Evolutionary conservation across 2,888 invertebrate species (phyloP), one percentile per base, ranked within the genome.

Genomic region (Seladonia tumulorum): DNA sequence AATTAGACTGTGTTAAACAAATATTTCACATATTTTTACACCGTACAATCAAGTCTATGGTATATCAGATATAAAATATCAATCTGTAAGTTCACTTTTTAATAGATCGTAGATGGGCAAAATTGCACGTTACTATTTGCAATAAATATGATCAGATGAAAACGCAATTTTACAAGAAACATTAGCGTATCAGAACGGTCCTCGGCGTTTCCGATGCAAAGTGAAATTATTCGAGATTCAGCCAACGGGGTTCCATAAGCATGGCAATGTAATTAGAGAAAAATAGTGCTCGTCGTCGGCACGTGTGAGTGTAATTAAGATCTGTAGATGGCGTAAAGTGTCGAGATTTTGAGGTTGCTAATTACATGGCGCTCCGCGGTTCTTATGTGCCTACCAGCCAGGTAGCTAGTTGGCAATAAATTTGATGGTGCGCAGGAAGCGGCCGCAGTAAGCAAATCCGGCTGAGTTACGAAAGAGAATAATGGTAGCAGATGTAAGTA

Each of bases 381-480:
- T 92, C 90, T 90, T 92, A 89, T 90, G 90, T 90, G 91, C 90
- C 89, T 92, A 90, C 90, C 88, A 84, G 87, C 82, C 88, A 87
- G 89, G 89, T 85, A 90, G 86, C 87, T 85, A 83, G 89, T 88
- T 82, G 88, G 91, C 89, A 82, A 93, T 93, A 93, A 93, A 93
- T 93, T 92, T 88, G 86, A 88, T 77, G 89, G 87, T 77, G 82
- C 83, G 81, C 87, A 87, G 85, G 88, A 88, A 88, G 88, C 88
- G 88, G 87, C 87, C 85, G 76, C 86, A 85, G 88, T 87, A 83
- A 88, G 89, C 89, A 90, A 92, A 91, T 88, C 88, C 84, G 82
- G 79, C 73, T 88, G 90, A 90, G 89, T 93, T 91, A 91, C 91
- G 91, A 91, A 91, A 89, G 90, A 91, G 92, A 91, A 92, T 93